These are phyloP conservation scores for Rhagologus leucostigma DNA, from an alignment of 2,113 vertebrate species.

Conservation along the genomic window DNA sequence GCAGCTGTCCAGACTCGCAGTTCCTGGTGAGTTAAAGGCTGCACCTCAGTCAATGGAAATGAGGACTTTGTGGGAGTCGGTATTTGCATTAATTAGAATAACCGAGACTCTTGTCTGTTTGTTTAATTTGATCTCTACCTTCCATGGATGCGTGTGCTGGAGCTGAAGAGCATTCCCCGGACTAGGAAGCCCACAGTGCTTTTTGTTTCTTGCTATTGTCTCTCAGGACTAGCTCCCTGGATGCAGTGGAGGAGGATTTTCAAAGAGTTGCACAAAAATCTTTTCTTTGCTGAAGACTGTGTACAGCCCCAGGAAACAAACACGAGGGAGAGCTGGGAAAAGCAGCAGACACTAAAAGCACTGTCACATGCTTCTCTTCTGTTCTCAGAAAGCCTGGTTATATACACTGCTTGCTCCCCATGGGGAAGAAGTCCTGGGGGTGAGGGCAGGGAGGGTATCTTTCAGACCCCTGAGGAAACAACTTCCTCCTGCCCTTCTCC, in stretches of 20 bases:
- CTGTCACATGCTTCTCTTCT: neutral
- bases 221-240: neutral
- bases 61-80: constrained; percentile 12
- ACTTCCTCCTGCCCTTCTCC: neutral
- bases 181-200: neutral
- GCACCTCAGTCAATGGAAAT: neutral
- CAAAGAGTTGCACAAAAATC: neutral
- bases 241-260: neutral
- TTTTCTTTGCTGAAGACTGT: neutral
- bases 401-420: neutral
- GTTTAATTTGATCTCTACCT: neutral
- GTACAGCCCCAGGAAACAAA: neutral
- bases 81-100: neutral
- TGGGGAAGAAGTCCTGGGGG: neutral
- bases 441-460: neutral
- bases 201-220: neutral
- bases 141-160: neutral
- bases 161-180: neutral
- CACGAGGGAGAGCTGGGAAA: neutral
- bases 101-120: neutral
- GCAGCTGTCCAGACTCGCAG: neutral
- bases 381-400: neutral
- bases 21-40: neutral
- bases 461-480: neutral
- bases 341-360: neutral